Percentiles rank a stretch among this genome's conserved stretches.
Conservation (phyloP, 2,113 vertebrate genomes). For the Daubentonia madagascariensis region DNA sequence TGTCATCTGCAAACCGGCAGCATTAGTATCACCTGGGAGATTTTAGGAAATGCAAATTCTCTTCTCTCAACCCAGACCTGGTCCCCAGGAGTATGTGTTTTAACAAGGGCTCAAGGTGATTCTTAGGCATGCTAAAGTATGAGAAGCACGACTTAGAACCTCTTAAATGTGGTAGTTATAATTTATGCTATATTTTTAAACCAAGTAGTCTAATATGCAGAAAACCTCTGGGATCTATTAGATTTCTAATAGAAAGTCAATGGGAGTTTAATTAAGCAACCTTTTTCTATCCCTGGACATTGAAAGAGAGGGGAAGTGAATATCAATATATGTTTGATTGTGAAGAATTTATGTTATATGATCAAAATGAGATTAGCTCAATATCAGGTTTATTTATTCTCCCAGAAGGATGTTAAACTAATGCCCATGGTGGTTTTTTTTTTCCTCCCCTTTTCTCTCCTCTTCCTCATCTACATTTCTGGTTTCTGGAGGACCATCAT, state of each 20-base stretch:
- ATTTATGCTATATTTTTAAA: not conserved
- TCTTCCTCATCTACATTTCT: not conserved
- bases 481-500: not conserved
- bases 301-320: not conserved
- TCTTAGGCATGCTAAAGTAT: not conserved
- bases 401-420: not conserved
- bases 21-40: not conserved
- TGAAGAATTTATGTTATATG: not conserved
- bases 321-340: not conserved
- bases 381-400: not conserved
- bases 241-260: conserved; percentile 30
- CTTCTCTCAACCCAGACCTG: not conserved
- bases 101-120: not conserved
- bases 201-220: not conserved
- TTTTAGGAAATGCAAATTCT: not conserved
- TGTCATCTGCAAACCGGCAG: not conserved
- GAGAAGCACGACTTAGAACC: not conserved
- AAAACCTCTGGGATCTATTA: conserved; percentile 1
- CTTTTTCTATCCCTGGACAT: not conserved
- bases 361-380: not conserved
- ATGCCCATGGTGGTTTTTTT: not conserved
- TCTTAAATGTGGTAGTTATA: not conserved
- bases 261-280: not conserved
- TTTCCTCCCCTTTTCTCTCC: not conserved
- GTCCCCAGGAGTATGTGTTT: not conserved